These are phyloP conservation scores for Trissolcus basalis DNA, from an alignment of 1,140 invertebrate genomes.

Conservation along the genomic window DNA sequence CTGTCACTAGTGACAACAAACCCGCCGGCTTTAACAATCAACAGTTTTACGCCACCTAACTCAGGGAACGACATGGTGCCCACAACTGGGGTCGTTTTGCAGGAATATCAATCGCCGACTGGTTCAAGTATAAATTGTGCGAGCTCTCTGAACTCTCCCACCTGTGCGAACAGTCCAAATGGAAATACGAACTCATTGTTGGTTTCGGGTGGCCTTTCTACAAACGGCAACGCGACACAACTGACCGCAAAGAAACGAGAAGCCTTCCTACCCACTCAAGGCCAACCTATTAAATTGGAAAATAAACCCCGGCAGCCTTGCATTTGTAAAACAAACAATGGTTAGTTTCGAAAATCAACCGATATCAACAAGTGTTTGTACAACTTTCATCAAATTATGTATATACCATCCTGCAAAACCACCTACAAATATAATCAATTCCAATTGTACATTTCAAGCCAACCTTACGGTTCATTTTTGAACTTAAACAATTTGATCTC, in stretches of 20 bases:
- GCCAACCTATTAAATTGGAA: conserved; percentile 71
- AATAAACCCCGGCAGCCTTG: conserved; percentile 70
- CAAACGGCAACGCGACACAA: conserved; percentile 57
- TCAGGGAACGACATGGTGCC: conserved; percentile 64
- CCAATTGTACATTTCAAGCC: no score
- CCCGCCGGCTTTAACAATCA: conserved; percentile 69
- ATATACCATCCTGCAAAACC: no score
- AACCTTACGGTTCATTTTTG: no score
- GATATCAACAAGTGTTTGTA: no score
- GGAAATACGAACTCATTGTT: conserved; percentile 38
- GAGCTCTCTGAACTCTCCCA: conserved; percentile 52
- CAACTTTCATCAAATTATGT: no score
- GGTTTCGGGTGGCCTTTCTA: conserved; percentile 51
- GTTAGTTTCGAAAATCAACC: conserved; percentile 48
- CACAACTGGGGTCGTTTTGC: conserved; percentile 67
- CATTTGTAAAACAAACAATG: conserved; percentile 69
- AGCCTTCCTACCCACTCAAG: conserved; percentile 67
- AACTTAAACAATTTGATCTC: no score
- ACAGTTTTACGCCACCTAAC: conserved; percentile 70
- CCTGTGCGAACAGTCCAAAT: conserved; percentile 43
- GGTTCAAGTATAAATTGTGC: conserved; percentile 60
- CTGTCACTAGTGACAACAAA: conserved; percentile 69
- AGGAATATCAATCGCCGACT: conserved; percentile 70
- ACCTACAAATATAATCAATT: no score
- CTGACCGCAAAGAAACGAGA: conserved; percentile 68